Base-by-base conservation (phyloP, 2,113 vertebrate genomes). In the Natator depressus region DNA sequence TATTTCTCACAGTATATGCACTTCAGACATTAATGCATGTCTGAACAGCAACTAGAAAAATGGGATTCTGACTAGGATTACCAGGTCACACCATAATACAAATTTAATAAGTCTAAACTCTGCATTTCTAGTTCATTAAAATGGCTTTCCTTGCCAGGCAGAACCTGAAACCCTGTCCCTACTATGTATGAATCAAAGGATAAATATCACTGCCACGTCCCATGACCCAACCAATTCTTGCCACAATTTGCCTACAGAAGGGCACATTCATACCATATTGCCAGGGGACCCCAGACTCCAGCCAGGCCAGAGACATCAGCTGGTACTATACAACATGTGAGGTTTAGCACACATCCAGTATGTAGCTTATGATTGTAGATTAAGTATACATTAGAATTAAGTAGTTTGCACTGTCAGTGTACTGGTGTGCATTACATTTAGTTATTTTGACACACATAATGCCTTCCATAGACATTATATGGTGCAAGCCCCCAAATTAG, bases 91-190 rank as follows among this genome's bases (percentile, higher is more conserved):
- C n/a, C 72, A 76, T 13, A 76, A 24, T 46, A 76, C 42, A 76
- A 76, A 79, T 54, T 88, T 14, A 65, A 47, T 42, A 27, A 19
- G 80, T 79, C 84, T 54, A 42, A 65, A 96, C 84, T n/a, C 53
- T 59, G 12, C 75, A 95, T 16, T 53, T 47, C 80, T 92, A 75
- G n/a, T 25, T 76, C 2, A 81, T 29, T 82, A 96, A 94, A 86
- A 47, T 20, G 90, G 47, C n/a, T 93, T n/a, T 76, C 38, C 91
- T 85, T 46, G 38, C 19, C 57, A 95, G 82, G 2, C 17, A 85
- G 46, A 20, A 72, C 90, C 20, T 84, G 46, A 95, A 24, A 22
- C 35, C 16, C 62, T 69, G 31, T 35, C 62, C 31, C 16, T 19
- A 69, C 35, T n/a, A 69, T n/a, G 29, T n/a, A 69, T 69, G 29